These are phyloP conservation scores for Cygnus atratus DNA, from an alignment of 2,113 vertebrate species.

Conservation along the genomic window DNA sequence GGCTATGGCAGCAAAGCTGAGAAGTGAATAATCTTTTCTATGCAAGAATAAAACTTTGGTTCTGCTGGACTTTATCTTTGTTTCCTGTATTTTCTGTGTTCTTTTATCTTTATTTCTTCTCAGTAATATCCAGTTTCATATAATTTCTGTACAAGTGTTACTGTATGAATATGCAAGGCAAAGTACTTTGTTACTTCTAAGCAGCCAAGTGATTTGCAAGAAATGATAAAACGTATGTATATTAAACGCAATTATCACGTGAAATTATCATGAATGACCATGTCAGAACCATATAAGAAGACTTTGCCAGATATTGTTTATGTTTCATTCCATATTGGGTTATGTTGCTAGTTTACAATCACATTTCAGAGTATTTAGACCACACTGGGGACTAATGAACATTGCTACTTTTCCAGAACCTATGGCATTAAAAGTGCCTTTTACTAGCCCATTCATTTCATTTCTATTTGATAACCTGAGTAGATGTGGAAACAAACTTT, in stretches of 20 bases:
- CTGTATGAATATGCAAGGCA: not conserved
- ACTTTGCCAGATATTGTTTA: not conserved
- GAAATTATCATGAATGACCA: not conserved
- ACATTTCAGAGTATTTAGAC: not conserved
- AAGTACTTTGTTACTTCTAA: not conserved
- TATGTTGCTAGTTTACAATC: too few relatives aligned
- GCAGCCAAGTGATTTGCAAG: not conserved
- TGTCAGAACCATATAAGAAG: not conserved
- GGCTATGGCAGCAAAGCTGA: not conserved
- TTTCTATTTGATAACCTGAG: not conserved
- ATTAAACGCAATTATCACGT: not conserved
- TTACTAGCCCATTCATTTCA: not conserved
- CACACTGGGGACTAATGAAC: not conserved
- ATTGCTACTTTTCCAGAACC: not conserved
- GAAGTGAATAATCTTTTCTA: not conserved
- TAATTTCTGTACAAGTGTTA: not conserved
- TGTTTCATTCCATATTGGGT: not conserved
- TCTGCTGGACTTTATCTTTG: not conserved
- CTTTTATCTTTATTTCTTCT: not conserved
- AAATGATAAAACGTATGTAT: not conserved
- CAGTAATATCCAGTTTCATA: not conserved
- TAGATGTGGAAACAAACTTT: not conserved
- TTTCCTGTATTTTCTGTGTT: not conserved
- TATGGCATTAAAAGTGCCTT: not conserved
- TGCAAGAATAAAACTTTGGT: not conserved